Percentiles rank a stretch among this genome's conserved stretches.
These are phyloP conservation scores for Suncus etruscus DNA, from an alignment of 2,113 vertebrate genomes.

Conservation along the genomic window DNA sequence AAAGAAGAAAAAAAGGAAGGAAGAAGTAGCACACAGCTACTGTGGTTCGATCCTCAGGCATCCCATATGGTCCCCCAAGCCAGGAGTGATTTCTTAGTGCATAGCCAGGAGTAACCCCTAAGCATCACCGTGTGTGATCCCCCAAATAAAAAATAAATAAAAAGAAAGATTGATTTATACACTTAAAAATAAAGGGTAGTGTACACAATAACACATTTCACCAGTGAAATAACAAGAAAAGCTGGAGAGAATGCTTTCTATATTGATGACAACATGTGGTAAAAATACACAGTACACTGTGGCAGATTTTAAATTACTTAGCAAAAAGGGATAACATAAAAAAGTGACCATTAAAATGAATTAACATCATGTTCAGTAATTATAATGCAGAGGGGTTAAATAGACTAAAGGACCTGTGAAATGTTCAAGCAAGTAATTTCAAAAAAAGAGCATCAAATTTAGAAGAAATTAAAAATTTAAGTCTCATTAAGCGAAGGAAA, in stretches of 20 bases:
- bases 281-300: background rate
- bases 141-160: background rate
- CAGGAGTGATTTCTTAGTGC: no score
- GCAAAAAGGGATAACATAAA: background rate
- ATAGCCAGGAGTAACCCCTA: no score
- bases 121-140: no score
- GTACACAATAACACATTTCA: background rate
- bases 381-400: background rate
- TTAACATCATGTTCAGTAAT: background rate
- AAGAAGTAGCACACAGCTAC: background rate
- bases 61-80: no score
- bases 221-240: slow-evolving; percentile 42
- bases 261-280: slow-evolving; percentile 24
- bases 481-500: slow-evolving; percentile 59
- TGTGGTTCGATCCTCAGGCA: no score
- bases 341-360: slow-evolving; percentile 43
- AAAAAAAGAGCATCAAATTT: background rate
- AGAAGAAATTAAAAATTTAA: slow-evolving; percentile 65
- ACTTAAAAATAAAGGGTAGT: slow-evolving; percentile 42
- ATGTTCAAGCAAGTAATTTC: slow-evolving; percentile 1
- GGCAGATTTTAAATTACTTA: slow-evolving; percentile 21
- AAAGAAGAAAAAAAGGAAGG: background rate
- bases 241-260: background rate
- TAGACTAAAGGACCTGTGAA: background rate
- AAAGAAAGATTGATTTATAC: slow-evolving; percentile 36